Evolutionary conservation across 2,113 vertebrate species (phyloP).

Genomic region (Brachyistius frenatus): DNA sequence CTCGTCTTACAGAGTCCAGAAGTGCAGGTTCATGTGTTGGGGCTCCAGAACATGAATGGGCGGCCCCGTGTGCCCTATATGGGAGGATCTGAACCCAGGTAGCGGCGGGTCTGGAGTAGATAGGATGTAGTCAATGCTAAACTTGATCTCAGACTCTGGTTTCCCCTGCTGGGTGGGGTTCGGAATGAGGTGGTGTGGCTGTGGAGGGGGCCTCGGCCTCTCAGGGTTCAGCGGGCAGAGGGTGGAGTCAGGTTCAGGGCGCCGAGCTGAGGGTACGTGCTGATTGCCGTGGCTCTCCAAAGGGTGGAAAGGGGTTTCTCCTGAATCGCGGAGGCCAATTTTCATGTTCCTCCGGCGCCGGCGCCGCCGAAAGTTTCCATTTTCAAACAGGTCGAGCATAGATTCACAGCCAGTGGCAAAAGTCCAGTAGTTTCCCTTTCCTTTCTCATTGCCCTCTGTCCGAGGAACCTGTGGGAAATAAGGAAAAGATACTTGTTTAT

Average conservation of each 20-base stretch:
- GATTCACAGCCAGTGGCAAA: constrained; percentile 96
- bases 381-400: constrained; percentile 98
- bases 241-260: constrained; percentile 76
- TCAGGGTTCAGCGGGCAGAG: constrained; percentile 80
- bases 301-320: constrained; percentile 71
- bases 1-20: constrained; percentile 88
- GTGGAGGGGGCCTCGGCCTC: constrained; percentile 62
- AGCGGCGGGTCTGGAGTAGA: constrained; percentile 91
- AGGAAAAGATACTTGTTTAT: not conserved
- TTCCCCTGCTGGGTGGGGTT: constrained; percentile 80
- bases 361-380: constrained; percentile 94
- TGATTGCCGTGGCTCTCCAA: constrained; percentile 66
- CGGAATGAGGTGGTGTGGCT: constrained; percentile 62
- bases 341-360: constrained; percentile 90
- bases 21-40: constrained; percentile 87
- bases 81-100: constrained; percentile 82
- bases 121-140: constrained; percentile 98
- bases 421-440: constrained; percentile 99
- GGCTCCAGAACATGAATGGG: constrained; percentile 84
- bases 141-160: constrained; percentile 93
- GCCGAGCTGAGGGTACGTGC: constrained; percentile 37
- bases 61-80: constrained; percentile 73
- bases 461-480: constrained; percentile 89
- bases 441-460: constrained; percentile 94
- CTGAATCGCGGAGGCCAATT: constrained; percentile 84